Evolutionary conservation across 2,888 invertebrate species (phyloP).

Genomic region (Pollenia amentaria): DNA sequence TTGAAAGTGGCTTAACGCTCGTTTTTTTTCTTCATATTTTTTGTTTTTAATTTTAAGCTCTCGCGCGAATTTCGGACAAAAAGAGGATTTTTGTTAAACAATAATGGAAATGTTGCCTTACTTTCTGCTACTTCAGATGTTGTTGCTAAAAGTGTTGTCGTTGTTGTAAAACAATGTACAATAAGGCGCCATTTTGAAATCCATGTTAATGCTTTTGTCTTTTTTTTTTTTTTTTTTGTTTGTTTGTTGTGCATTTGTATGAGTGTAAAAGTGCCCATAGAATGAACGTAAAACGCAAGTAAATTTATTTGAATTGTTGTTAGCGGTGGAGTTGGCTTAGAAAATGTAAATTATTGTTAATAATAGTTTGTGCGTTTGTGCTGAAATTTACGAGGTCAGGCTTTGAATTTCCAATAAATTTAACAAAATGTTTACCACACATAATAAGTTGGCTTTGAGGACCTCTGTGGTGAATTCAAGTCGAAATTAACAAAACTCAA

Average conservation of each 20-base stretch:
- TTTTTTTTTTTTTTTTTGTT: neutral
- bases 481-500: too few relatives aligned
- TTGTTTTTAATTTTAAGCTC: slow-evolving; percentile 57
- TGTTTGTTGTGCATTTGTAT: neutral
- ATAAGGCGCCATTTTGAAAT: slow-evolving; percentile 74
- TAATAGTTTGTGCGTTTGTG: slow-evolving; percentile 63
- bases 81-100: slow-evolving; percentile 71
- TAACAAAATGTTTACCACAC: neutral
- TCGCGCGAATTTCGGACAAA: slow-evolving; percentile 70
- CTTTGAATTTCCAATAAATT: neutral
- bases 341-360: slow-evolving; percentile 82
- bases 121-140: slow-evolving; percentile 17
- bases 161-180: slow-evolving; percentile 62
- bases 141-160: slow-evolving; percentile 28
- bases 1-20: slow-evolving; percentile 74
- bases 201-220: slow-evolving; percentile 62
- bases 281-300: slow-evolving; percentile 72
- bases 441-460: neutral
- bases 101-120: slow-evolving; percentile 65
- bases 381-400: slow-evolving; percentile 4
- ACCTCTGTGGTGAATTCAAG: too few relatives aligned
- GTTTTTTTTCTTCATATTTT: slow-evolving; percentile 41
- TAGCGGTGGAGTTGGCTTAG: slow-evolving; percentile 78
- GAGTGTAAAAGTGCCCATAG: slow-evolving; percentile 28
- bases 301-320: slow-evolving; percentile 77